Evolutionary conservation across 2,113 vertebrate species (phyloP).

Genomic region (Meleagris gallopavo): DNA sequence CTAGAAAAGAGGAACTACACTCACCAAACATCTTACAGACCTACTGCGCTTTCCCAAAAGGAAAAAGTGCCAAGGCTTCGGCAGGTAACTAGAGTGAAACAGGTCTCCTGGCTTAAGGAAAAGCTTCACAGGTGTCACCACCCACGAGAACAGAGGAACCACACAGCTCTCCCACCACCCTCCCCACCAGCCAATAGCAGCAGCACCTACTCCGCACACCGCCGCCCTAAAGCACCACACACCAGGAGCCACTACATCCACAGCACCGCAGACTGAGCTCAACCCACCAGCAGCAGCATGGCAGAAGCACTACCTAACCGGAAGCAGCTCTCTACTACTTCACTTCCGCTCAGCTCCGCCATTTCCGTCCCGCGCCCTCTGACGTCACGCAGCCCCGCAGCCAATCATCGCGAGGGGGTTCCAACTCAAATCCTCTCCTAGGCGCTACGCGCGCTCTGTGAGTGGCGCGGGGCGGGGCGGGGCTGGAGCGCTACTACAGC

Average conservation of each 20-base stretch:
- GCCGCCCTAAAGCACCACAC: accelerated
- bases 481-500: too few species aligned
- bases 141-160: too few species aligned
- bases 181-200: accelerated
- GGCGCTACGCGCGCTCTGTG: too few species aligned
- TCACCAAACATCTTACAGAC: background rate
- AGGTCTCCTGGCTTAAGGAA: background rate
- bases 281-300: too few species aligned
- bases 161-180: background rate
- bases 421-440: background rate
- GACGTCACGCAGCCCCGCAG: too few species aligned
- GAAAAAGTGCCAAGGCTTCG: accelerated
- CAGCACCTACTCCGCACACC: background rate
- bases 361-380: background rate
- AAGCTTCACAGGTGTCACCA: too few species aligned
- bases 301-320: too few species aligned
- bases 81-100: background rate
- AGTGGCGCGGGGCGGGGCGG: too few species aligned
- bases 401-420: background rate
- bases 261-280: too few species aligned
- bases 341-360: too few species aligned
- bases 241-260: accelerated
- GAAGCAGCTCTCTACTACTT: too few species aligned
- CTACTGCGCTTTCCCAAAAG: too few species aligned
- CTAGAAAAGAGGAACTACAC: background rate